phyloP scores from a whole-genome alignment of 1,140 invertebrate genomes.

The Cardiocondyla obscurior region DNA sequence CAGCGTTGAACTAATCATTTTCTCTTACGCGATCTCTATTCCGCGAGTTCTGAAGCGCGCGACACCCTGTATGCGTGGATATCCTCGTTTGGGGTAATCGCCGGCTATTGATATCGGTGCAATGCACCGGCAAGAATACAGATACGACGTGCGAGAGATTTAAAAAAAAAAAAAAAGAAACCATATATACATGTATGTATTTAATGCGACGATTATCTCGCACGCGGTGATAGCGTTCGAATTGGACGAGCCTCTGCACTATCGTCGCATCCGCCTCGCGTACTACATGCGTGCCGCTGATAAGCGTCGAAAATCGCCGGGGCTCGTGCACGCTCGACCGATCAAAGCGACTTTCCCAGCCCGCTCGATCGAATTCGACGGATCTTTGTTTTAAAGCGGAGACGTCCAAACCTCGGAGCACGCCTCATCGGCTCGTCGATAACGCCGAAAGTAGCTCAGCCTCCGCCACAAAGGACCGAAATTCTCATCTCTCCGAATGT shows the following conservation, averaged over 20 bases:
- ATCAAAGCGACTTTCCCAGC: conserved; percentile 15
- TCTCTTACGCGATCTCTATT: background rate
- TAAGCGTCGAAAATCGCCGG: conserved; percentile 2
- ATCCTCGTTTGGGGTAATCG: no score
- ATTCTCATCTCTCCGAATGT: background rate
- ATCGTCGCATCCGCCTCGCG: background rate
- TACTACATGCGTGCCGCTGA: background rate
- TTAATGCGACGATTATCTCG: background rate
- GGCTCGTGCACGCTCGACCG: background rate
- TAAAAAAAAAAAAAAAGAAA: no score
- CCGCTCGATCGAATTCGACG: background rate
- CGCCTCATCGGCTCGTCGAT: background rate
- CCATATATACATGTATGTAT: no score
- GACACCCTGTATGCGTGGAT: no score
- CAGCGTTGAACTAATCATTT: no score
- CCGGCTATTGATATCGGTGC: no score
- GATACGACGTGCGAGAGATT: no score
- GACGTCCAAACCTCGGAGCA: background rate
- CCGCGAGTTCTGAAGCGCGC: background rate
- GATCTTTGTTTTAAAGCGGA: background rate
- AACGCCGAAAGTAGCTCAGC: background rate
- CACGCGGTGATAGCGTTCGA: background rate
- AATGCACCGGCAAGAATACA: no score
- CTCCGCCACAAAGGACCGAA: no score
- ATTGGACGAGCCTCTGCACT: background rate